Conservation (phyloP, 1,140 invertebrate genomes). For the Scaptodrosophila lebanonensis region DNA sequence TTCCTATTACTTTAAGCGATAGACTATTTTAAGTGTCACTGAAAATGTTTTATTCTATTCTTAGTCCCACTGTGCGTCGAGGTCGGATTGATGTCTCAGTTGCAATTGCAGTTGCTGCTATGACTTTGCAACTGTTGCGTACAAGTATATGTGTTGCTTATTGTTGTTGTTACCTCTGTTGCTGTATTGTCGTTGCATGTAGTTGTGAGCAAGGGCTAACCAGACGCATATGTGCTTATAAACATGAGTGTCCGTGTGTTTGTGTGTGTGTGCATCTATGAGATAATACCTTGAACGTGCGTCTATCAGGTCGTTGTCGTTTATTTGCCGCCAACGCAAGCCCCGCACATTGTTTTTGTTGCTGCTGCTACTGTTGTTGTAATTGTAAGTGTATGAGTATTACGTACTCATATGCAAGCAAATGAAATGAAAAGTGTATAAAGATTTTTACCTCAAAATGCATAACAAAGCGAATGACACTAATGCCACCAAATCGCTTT, state of each 20-base stretch:
- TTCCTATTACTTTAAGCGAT: too few species aligned
- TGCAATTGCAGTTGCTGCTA: conserved; percentile 37
- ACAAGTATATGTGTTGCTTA: conserved; percentile 26
- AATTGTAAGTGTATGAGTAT: not conserved
- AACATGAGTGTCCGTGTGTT: conserved; percentile 2
- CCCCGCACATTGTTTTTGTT: conserved; percentile 7
- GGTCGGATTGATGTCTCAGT: conserved; percentile 8
- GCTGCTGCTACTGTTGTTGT: conserved; percentile 11
- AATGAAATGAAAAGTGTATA: conserved; percentile 59
- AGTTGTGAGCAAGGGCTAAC: conserved; percentile 45
- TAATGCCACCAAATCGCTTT: conserved; percentile 10
- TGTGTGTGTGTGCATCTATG: conserved; percentile 28
- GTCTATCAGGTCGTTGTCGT: conserved; percentile 69
- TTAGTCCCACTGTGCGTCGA: too few species aligned
- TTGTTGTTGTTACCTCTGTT: conserved; percentile 5
- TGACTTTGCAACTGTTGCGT: conserved; percentile 63
- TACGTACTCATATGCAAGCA: not conserved
- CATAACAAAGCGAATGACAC: conserved; percentile 33
- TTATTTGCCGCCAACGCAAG: conserved; percentile 44
- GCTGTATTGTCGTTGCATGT: conserved; percentile 23
- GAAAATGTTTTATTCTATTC: too few species aligned
- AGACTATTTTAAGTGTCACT: too few species aligned
- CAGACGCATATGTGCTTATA: conserved; percentile 3
- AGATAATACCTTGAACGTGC: conserved; percentile 76
- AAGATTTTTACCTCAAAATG: conserved; percentile 15